phyloP scores from a whole-genome alignment of 2,888 invertebrate species.

The Ectemnius lituratus region DNA sequence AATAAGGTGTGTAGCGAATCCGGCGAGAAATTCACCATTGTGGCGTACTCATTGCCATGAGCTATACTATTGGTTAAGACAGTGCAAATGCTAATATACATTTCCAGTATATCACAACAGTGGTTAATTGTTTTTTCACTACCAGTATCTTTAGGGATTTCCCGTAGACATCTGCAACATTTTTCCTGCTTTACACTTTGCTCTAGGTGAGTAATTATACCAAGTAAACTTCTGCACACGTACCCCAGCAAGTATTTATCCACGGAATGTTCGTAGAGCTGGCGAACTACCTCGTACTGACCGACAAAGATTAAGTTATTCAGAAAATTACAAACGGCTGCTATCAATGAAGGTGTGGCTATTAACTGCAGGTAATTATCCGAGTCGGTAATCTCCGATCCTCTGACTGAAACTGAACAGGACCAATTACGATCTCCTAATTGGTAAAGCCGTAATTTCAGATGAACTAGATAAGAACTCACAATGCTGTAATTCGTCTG shows the following conservation, averaged over 20 bases:
- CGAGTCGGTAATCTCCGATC: conserved; percentile 59
- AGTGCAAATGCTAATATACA: conserved; percentile 78
- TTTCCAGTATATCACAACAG: conserved; percentile 79
- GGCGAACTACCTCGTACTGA: conserved; percentile 74
- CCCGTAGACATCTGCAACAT: conserved; percentile 75
- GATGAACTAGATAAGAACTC: conserved; percentile 32
- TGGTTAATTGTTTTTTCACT: conserved; percentile 75
- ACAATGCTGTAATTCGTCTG: conserved; percentile 67
- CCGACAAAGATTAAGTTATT: conserved; percentile 77
- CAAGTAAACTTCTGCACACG: conserved; percentile 30
- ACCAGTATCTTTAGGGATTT: conserved; percentile 72
- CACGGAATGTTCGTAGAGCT: conserved; percentile 78
- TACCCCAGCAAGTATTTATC: conserved; percentile 79
- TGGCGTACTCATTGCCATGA: conserved; percentile 74
- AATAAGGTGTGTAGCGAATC: conserved; percentile 77
- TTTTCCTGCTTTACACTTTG: not conserved
- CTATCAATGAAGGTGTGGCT: conserved; percentile 79
- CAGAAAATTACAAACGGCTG: conserved; percentile 76
- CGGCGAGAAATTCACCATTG: conserved; percentile 77
- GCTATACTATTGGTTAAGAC: conserved; percentile 77
- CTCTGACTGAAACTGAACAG: conserved; percentile 56
- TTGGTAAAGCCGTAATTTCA: not conserved
- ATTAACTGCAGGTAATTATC: conserved; percentile 67
- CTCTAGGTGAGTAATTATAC: not conserved
- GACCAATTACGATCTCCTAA: not conserved